A percentile compares a stretch with the other conserved stretches of the same genome.
Evolutionary conservation across 2,888 invertebrate species (phyloP).

Genomic region (Epinotia ramella): DNA sequence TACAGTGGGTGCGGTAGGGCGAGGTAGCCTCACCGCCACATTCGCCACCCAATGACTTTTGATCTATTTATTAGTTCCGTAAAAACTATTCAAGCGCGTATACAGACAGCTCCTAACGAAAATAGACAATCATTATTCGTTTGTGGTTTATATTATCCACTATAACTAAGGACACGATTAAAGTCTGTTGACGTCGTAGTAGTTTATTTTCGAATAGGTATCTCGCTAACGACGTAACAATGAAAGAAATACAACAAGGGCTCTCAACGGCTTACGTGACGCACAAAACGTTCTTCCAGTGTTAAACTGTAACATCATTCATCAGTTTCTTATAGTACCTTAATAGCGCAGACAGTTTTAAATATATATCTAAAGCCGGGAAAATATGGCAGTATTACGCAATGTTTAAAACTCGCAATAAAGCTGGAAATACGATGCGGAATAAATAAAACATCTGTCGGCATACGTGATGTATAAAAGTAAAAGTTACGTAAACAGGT

Average conservation of each 20-base stretch:
- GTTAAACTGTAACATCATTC: neutral
- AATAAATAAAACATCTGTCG: constrained; percentile 76
- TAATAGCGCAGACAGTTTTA: constrained; percentile 51
- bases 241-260: constrained; percentile 15
- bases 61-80: constrained; percentile 30
- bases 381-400: constrained; percentile 69
- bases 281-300: neutral
- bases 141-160: constrained; percentile 4
- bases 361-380: constrained; percentile 58
- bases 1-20: constrained; percentile 48
- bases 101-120: constrained; percentile 5
- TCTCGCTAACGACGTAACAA: constrained; percentile 20
- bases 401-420: constrained; percentile 72
- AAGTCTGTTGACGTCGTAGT: constrained; percentile 1
- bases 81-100: constrained; percentile 19
- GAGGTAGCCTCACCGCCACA: constrained; percentile 46
- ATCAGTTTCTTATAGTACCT: constrained; percentile 28
- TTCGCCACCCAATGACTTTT: constrained; percentile 18
- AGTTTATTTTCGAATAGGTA: constrained; percentile 10
- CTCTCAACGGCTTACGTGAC: constrained; percentile 9
- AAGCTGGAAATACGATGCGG: constrained; percentile 70
- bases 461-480: constrained; percentile 66
- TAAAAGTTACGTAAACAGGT: constrained; percentile 71
- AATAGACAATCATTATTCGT: neutral
- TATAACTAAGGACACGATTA: neutral